Base-by-base conservation (phyloP, 1,140 invertebrate genomes). In the Leptinotarsa defecta region DNA sequence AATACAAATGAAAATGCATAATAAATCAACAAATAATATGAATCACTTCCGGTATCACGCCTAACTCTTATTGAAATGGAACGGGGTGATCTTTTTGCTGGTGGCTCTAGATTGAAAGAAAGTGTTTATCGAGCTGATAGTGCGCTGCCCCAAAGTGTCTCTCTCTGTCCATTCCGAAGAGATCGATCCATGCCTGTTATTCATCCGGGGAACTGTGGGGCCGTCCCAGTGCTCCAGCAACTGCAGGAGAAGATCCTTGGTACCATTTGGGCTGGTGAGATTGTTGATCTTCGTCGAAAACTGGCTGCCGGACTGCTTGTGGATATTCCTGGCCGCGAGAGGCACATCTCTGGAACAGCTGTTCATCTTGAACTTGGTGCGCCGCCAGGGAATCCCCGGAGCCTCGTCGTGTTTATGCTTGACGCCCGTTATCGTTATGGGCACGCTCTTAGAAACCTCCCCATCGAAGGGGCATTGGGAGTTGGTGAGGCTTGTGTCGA, bases 51-150 rank as follows among this genome's bases (percentile, higher is more conserved):
- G 27, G 17, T 24, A 13, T 24, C 64, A 11, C 4, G 24, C 52
- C 48, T 49, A 73, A 73, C 19, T 73, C 52, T 81, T 81, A 61
- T 77, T 81, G 20, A 79, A 79, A 77, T 83, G 82, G 75, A 84
- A 84, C 34, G 76, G 74, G 6, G 82, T 81, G 57, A 83, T 85
- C 64, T 65, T 65, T 78, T 88, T 88, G 71, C 86, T 88, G 48
- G 88, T 88, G 49, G 89, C 89, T 81, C 91, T 89, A 69, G 89
- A 87, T 85, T 90, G 88, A 82, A 91, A 91, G 82, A 91, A 91
- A 34, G 88, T 90, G 79, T 91, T 91, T n/a, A 92, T 86, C 72
- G 90, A 91, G 76, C 89, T 91, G 86, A 91, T 91, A 19, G 91
- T 91, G 74, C 85, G 83, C 77, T 88, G 87, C 69, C 88, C 88